Base-by-base conservation (phyloP, 2,888 invertebrate genomes). In the Bursaphelenchus okinawaensis region DNA sequence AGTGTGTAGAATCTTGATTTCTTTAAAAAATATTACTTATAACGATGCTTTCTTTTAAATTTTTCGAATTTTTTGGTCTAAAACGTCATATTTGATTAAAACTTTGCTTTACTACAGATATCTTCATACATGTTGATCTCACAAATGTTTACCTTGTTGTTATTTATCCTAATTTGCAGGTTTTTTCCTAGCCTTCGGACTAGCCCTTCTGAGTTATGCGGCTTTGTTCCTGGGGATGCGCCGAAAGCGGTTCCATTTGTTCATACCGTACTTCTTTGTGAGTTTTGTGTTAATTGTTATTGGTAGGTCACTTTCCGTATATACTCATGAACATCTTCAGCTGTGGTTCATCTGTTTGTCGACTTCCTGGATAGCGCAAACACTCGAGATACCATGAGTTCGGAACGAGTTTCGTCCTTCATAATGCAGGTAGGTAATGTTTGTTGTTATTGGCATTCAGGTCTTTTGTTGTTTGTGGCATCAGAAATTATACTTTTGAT, bases 331-430 rank as follows among this genome's bases (percentile, higher is more conserved):
- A 28, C 23, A 24, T 16, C 70, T 56, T 63, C 68, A 12, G 65
- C 73, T 9, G 68, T 70, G 26, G 68, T 75, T 4, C 70, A 72
- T 27, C 65, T 73, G 19, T 75, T 75, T 60, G 69, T 74, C 51
- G 69, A 72, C 55, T 70, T 75, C 52, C 64, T 75, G 29, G 72
- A 73, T n/a, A 72, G 68, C 8, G 74, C 73, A 16, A 75, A 75
- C 58, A 65, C 69, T 22, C 69, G 72, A 58, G 68, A 72, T 40
- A 72, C 68, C 4, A 59, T 68, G 52, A 29, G 27, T 16, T 65
- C n/a, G 56, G 67, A 61, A 64, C 57, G 29, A 58, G 62, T 19
- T 29, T 68, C 29, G 26, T 72, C 22, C 29, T 65, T 24, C 63
- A 68, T 55, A 52, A 59, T n/a, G 57, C 65, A 29, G 24, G 56